A percentile compares a stretch with the other conserved stretches of the same genome.
Evolutionary conservation across 2,888 invertebrate genomes (phyloP).

Genomic region (Latrodectus elegans): DNA sequence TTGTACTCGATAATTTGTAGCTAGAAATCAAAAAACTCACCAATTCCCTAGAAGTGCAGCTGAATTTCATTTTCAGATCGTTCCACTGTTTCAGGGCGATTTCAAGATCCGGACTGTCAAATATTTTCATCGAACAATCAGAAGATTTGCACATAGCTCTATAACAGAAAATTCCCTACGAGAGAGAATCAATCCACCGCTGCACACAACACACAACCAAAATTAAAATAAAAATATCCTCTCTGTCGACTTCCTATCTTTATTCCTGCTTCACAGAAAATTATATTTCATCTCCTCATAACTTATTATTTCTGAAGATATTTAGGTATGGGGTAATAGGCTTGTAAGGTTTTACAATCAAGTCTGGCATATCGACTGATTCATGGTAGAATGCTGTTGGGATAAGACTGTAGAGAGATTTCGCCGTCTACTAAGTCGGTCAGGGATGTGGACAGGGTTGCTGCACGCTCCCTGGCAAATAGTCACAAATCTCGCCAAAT

Average conservation of each 20-base stretch:
- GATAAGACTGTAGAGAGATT: neutral
- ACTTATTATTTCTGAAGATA: no score
- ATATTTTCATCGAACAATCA: conserved; percentile 64
- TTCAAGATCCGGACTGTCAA: conserved; percentile 65
- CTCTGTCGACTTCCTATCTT: no score
- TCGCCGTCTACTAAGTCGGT: conserved; percentile 47
- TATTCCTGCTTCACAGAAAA: no score
- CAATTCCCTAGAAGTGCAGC: conserved; percentile 58
- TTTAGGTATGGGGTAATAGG: no score
- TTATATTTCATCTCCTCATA: no score
- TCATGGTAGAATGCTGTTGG: neutral
- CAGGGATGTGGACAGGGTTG: conserved; percentile 58
- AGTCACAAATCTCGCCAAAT: conserved; percentile 2
- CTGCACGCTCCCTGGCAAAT: neutral
- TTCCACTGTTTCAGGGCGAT: conserved; percentile 66
- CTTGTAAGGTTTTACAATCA: no score
- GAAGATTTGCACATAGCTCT: conserved; percentile 66
- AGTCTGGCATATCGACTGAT: no score
- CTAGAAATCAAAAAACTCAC: conserved; percentile 23
- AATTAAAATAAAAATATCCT: no score
- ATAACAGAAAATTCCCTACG: conserved; percentile 7
- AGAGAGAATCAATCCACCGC: conserved; percentile 30
- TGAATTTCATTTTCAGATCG: conserved; percentile 65
- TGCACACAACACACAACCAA: neutral
- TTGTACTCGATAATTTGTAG: no score